These are phyloP conservation scores for Patagioenas fasciata DNA, from an alignment of 2,113 vertebrate genomes.

Conservation along the genomic window DNA sequence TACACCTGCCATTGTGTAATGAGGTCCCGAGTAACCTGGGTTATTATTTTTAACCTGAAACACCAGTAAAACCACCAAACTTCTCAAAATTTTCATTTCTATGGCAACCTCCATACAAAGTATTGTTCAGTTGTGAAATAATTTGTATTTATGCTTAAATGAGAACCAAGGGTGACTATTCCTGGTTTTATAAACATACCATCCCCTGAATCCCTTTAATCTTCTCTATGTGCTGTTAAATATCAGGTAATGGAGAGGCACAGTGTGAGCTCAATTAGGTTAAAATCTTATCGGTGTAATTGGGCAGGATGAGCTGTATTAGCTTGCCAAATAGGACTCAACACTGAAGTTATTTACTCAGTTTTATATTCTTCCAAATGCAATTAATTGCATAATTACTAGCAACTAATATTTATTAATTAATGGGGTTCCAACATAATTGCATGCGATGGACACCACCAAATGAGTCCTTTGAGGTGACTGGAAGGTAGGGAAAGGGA, in stretches of 20 bases:
- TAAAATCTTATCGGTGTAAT: conserved; percentile 59
- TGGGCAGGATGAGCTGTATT: conserved; percentile 45
- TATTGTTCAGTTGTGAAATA: neutral
- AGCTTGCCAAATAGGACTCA: conserved; percentile 43
- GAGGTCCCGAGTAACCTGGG: neutral
- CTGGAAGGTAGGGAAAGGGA: neutral
- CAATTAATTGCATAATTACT: conserved; percentile 40
- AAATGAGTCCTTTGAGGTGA: neutral
- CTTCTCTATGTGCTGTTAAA: conserved; percentile 14
- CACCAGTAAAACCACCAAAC: neutral
- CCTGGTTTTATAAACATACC: conserved; percentile 10
- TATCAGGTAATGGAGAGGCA: conserved; percentile 45
- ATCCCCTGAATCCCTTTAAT: conserved; percentile 19
- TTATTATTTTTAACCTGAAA: conserved; percentile 40
- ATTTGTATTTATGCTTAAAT: conserved; percentile 19
- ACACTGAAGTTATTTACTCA: conserved; percentile 57
- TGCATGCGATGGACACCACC: conserved; percentile 14
- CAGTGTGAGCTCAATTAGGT: conserved; percentile 62
- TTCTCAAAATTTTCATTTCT: neutral
- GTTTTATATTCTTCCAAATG: conserved; percentile 31
- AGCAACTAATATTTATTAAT: conserved; percentile 57
- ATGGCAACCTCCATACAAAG: neutral
- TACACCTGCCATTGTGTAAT: neutral
- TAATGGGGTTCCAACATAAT: conserved; percentile 1
- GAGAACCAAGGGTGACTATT: neutral